Evolutionary conservation across 1,140 invertebrate species (phyloP).

Genomic region (Drosophila fuyamai): DNA sequence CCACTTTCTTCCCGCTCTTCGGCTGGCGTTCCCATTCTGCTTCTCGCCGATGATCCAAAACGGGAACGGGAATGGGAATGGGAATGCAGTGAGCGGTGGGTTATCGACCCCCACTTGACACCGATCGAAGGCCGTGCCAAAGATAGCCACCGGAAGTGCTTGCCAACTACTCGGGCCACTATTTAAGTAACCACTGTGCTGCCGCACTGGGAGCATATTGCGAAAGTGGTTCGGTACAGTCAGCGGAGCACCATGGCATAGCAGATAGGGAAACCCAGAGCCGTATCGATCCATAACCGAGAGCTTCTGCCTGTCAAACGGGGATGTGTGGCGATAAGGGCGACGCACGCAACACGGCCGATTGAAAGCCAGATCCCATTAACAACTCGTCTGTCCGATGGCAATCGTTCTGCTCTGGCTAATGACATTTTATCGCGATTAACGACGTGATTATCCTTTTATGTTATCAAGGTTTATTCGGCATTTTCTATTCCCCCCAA

Average conservation of each 20-base stretch:
- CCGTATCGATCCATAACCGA: conserved; percentile 9
- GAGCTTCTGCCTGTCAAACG: not conserved
- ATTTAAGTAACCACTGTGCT: not conserved
- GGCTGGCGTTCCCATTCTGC: not conserved
- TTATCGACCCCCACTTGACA: conserved; percentile 3
- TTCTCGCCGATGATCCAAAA: not conserved
- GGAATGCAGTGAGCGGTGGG: not conserved
- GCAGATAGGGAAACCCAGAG: not conserved
- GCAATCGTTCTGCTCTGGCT: not conserved
- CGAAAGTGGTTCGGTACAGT: conserved; percentile 4
- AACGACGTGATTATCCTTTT: not conserved
- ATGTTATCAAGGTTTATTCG: not conserved
- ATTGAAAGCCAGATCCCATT: conserved; percentile 7
- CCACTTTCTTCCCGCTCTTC: not conserved
- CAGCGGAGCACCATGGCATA: not conserved
- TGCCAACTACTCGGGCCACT: not conserved
- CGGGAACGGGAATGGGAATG: not conserved
- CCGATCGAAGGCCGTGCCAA: not conserved
- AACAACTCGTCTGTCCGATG: conserved; percentile 5
- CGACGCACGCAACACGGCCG: not conserved
- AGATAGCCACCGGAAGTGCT: conserved; percentile 12
- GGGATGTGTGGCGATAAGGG: conserved; percentile 6
- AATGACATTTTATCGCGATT: not conserved
- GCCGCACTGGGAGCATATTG: not conserved
- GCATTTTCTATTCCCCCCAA: not conserved